Evolutionary conservation across 2,797 vertebrate genomes (phyloP).

Genomic region (Poecilia picta): DNA sequence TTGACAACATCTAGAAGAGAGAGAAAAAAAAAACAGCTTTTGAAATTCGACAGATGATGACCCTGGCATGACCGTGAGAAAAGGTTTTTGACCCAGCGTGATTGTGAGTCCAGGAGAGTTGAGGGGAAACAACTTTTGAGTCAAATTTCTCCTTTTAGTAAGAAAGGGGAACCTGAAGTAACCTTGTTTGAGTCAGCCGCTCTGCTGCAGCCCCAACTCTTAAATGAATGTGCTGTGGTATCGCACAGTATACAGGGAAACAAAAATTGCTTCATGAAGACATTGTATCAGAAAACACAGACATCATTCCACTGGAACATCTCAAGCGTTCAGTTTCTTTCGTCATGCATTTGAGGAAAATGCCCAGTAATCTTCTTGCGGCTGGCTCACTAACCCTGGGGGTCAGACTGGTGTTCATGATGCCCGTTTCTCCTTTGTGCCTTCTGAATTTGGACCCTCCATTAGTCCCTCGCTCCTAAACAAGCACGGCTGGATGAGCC

Average conservation of each 20-base stretch:
- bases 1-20: neutral
- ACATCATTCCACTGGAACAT: neutral
- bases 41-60: neutral
- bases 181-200: neutral
- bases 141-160: neutral
- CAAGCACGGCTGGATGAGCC: conserved; percentile 43
- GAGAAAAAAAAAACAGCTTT: neutral
- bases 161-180: neutral
- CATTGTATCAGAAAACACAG: neutral
- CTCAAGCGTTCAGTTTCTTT: neutral
- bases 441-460: conserved; percentile 18
- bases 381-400: neutral
- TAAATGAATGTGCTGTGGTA: neutral
- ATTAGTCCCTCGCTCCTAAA: conserved; percentile 3
- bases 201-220: neutral
- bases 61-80: neutral
- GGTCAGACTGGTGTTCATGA: neutral
- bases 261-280: neutral
- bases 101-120: neutral
- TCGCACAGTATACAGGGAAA: neutral
- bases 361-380: neutral
- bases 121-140: neutral
- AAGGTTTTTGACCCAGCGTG: neutral
- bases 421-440: conserved; percentile 7
- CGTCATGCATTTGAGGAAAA: neutral